Evolutionary conservation across 2,113 vertebrate genomes (phyloP).

Genomic region (Callaeas wilsoni): DNA sequence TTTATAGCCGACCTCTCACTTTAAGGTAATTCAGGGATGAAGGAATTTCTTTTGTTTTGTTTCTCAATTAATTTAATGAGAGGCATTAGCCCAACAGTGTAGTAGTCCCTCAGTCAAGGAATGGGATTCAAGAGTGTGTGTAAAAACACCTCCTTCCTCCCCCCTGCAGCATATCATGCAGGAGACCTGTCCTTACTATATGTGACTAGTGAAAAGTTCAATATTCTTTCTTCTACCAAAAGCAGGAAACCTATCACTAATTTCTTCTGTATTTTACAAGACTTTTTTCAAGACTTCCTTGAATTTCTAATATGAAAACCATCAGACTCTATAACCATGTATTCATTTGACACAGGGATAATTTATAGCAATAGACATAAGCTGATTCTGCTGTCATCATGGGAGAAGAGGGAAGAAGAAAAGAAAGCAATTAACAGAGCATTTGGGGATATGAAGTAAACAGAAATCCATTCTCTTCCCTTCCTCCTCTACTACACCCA

Average conservation of each 20-base stretch:
- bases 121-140: neutral
- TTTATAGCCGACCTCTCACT: neutral
- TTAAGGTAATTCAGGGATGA: neutral
- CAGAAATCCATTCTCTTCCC: constrained; percentile 13
- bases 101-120: neutral
- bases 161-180: neutral
- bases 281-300: neutral
- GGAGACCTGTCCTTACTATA: neutral
- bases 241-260: neutral
- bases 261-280: neutral
- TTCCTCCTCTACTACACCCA: constrained; percentile 1
- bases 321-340: neutral
- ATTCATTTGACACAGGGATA: neutral
- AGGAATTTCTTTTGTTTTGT: neutral
- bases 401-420: neutral
- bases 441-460: neutral
- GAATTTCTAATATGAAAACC: neutral
- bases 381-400: neutral
- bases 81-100: neutral
- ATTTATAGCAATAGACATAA: neutral
- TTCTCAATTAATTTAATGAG: neutral
- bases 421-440: constrained; percentile 9
- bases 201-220: neutral
- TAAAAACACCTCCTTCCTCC: neutral
- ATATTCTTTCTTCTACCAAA: neutral